phyloP scores from a whole-genome alignment of 1,140 invertebrate genomes.

The Formica exsecta region DNA sequence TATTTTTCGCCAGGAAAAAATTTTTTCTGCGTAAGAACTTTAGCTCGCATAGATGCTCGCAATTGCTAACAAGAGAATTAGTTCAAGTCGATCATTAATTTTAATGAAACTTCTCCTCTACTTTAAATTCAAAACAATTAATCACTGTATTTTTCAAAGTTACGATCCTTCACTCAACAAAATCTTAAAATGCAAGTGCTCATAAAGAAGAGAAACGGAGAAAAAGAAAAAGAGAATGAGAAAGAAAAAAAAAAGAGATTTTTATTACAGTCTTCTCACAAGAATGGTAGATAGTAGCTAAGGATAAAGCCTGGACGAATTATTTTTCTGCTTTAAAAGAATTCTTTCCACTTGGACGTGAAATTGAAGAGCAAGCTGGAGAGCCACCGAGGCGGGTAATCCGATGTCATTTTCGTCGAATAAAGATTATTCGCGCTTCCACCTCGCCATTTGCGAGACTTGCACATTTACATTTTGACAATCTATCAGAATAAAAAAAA shows the following conservation, averaged over 20 bases:
- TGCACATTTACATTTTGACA: constrained; percentile 62
- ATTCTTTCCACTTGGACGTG: constrained; percentile 18
- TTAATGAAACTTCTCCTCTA: background rate
- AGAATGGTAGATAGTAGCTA: background rate
- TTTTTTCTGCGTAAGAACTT: constrained; percentile 10
- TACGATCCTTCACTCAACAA: background rate
- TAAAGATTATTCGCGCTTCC: constrained; percentile 52
- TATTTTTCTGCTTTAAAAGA: constrained; percentile 34
- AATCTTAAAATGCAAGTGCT: background rate
- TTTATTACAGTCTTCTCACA: background rate
- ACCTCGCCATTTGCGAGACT: constrained; percentile 5
- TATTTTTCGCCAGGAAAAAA: background rate
- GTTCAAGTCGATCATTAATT: constrained; percentile 4
- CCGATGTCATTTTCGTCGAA: constrained; percentile 56
- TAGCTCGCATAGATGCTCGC: background rate
- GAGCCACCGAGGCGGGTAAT: constrained; percentile 49
- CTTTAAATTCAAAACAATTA: background rate
- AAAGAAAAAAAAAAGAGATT: background rate
- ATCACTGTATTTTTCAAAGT: background rate
- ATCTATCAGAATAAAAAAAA: constrained; percentile 55
- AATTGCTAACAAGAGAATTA: constrained; percentile 21
- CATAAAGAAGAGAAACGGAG: too few species aligned
- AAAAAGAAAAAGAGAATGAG: too few species aligned
- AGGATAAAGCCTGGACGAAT: background rate
- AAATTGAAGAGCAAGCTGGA: constrained; percentile 36